Conservation (phyloP, 2,113 vertebrate genomes). For the Macrotus californicus region DNA sequence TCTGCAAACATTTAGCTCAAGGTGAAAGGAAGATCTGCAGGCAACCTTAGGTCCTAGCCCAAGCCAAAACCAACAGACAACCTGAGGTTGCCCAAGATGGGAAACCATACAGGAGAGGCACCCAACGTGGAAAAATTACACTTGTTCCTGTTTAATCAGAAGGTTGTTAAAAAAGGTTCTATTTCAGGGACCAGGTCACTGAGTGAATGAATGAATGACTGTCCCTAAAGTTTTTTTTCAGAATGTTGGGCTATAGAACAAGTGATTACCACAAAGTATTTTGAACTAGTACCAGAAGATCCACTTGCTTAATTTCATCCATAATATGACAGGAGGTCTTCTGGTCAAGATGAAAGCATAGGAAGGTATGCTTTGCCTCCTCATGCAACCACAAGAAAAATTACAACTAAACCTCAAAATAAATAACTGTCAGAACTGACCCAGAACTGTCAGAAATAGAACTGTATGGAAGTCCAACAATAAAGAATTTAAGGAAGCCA, state of each 20-base stretch:
- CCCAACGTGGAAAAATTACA: not conserved
- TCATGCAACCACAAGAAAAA: too few relatives aligned
- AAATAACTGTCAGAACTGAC: too few relatives aligned
- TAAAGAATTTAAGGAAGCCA: too few relatives aligned
- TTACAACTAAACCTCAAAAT: too few relatives aligned
- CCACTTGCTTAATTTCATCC: not conserved
- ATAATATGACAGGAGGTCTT: not conserved
- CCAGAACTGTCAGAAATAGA: too few relatives aligned
- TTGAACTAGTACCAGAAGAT: not conserved
- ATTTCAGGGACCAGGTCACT: not conserved
- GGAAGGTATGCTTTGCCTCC: too few relatives aligned
- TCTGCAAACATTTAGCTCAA: not conserved
- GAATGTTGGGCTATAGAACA: not conserved
- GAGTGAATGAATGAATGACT: not conserved
- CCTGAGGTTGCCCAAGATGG: not conserved
- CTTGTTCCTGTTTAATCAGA: not conserved
- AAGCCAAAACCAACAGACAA: not conserved
- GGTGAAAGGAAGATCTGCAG: not conserved
- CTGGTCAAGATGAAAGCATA: too few relatives aligned
- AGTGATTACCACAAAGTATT: not conserved
- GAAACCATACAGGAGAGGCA: not conserved
- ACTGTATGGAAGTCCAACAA: too few relatives aligned
- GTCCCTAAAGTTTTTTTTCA: not conserved
- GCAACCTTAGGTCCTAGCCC: not conserved
- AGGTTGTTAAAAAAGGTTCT: not conserved